Percentiles rank a stretch among this genome's conserved stretches.
Conservation (phyloP, 2,797 vertebrate genomes). For the Bradypus variegatus region DNA sequence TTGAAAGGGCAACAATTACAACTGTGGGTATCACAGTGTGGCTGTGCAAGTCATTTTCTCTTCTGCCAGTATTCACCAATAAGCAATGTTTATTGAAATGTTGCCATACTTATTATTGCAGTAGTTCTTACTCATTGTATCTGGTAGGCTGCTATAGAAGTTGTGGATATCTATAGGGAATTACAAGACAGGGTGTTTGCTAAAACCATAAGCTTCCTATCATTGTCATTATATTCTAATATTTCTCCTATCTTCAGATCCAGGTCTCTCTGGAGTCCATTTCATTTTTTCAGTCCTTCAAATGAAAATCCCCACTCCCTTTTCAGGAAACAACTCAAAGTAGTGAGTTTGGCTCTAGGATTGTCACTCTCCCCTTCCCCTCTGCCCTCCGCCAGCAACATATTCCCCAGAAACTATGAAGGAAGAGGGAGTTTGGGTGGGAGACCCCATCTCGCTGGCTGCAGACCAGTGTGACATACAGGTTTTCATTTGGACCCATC, state of each 20-base stretch:
- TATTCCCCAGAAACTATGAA: too few species aligned
- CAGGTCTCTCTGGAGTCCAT: not conserved
- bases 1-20: not conserved
- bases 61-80: rapidly evolving
- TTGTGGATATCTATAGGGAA: not conserved
- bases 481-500: too few species aligned
- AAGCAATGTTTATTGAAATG: not conserved
- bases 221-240: not conserved
- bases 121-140: not conserved
- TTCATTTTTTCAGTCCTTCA: not conserved
- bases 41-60: not conserved
- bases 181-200: not conserved
- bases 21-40: rapidly evolving
- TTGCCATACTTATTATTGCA: not conserved
- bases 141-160: too few species aligned
- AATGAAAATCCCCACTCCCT: not conserved
- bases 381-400: rapidly evolving
- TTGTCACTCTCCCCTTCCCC: not conserved
- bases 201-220: not conserved
- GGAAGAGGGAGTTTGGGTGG: not conserved
- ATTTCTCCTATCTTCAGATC: not conserved
- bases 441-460: too few species aligned
- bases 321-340: not conserved
- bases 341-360: not conserved
- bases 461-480: too few species aligned